phyloP scores from a whole-genome alignment of 2,113 vertebrate species.

The crab-eating macaque (Macaca fascicularis) region T2T-MFA8v1.1 NC_088375.1:44662001-44662500 shows the following conservation, averaged over 20 bases:
- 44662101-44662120: neutral
- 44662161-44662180: neutral
- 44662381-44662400: too few relatives aligned
- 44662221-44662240: neutral
- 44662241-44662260: neutral
- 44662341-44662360: too few relatives aligned
- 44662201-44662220: neutral
- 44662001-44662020: neutral
- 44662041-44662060: neutral
- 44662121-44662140: neutral
- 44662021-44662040: neutral
- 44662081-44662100: constrained; percentile 28
- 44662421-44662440: too few relatives aligned
- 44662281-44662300: neutral
- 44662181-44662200: neutral
- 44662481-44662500: too few relatives aligned
- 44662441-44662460: too few relatives aligned
- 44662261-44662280: neutral
- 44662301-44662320: neutral
- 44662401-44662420: too few relatives aligned
- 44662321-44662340: neutral
- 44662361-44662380: too few relatives aligned
- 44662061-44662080: neutral
- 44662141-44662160: neutral
- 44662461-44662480: too few relatives aligned